Base-by-base conservation (phyloP, 2,888 invertebrate species). In the Caenorhabditis becei region DNA sequence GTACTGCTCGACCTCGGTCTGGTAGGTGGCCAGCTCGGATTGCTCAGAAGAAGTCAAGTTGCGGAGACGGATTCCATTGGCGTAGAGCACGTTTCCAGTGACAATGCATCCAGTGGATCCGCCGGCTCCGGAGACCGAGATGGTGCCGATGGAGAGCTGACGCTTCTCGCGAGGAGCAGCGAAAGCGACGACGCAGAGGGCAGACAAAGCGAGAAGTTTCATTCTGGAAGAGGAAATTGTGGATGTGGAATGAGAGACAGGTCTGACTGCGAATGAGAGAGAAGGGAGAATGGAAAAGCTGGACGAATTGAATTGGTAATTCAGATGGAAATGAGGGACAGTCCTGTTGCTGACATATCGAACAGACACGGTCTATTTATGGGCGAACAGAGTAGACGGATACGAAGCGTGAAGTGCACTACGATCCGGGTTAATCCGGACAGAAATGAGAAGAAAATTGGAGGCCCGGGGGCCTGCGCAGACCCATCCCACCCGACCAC, bases 31-130 rank as follows among this genome's bases (percentile, higher is more conserved):
- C 56, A 89, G 59, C 54, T 87, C 85, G 28, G 67, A 71, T 70
- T 86, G 81, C 75, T 89, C 89, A 10, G 77, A 81, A 20, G 84
- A 63, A 14, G 84, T 87, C 82, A 90, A 65, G 26, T 90, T 83
- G 54, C 88, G 86, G 44, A 83, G 81, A 41, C 83, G 78, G 65
- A 88, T 85, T 35, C 89, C 89, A 71, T 90, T 90, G 71, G 88
- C 83, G 71, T 83, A 90, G 65, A 90, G 85, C 26, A 79, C 82
- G 72, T 88, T 87, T 67, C 86, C 86, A 62, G 90, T 89, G 41
- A 90, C 90, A n/a, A 90, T 89, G 71, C 90, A 90, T 62, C 90
- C 90, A 53, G 88, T 84, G 26, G 83, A 71, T 65, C 89, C 89
- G 5, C 89, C 89, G 41, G 88, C 84, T 35, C 88, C 84, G 20